Conservation (phyloP, 2,888 invertebrate species). For the Sericinus montela region DNA sequence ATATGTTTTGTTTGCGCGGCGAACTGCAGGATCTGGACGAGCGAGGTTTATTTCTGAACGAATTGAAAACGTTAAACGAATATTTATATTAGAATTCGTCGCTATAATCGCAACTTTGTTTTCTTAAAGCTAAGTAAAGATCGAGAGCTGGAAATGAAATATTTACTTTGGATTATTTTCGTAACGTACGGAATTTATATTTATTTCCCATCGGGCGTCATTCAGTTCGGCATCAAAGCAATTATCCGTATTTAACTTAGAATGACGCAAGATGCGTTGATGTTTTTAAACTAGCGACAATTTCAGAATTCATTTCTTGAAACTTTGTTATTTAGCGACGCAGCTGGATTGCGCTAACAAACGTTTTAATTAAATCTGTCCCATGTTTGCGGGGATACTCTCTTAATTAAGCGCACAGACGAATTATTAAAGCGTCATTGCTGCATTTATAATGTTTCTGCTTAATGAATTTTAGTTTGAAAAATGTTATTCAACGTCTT, state of each 20-base stretch:
- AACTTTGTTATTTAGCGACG: background rate
- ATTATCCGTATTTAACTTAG: slow-evolving; percentile 57
- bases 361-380: background rate
- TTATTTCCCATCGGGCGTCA: slow-evolving; percentile 60
- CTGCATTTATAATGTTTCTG: no score
- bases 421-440: no score
- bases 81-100: slow-evolving; percentile 71
- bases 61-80: slow-evolving; percentile 47
- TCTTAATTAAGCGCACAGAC: background rate
- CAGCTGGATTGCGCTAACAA: background rate
- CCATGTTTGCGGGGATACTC: background rate
- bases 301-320: slow-evolving; percentile 2
- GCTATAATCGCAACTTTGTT: slow-evolving; percentile 56
- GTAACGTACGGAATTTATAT: slow-evolving; percentile 50
- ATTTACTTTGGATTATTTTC: slow-evolving; percentile 69
- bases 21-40: slow-evolving; percentile 41
- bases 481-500: no score
- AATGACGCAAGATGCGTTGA: slow-evolving; percentile 59
- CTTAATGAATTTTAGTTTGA: no score
- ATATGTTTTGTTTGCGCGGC: slow-evolving; percentile 54
- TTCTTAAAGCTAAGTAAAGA: slow-evolving; percentile 65
- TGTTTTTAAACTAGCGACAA: slow-evolving; percentile 43
- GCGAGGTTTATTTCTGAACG: slow-evolving; percentile 49
- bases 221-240: slow-evolving; percentile 63
- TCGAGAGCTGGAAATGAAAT: slow-evolving; percentile 50